These are phyloP conservation scores for mouse (Mus musculus) DNA, from an alignment of 2,113 vertebrate genomes.

Conservation along the genomic window DNA sequence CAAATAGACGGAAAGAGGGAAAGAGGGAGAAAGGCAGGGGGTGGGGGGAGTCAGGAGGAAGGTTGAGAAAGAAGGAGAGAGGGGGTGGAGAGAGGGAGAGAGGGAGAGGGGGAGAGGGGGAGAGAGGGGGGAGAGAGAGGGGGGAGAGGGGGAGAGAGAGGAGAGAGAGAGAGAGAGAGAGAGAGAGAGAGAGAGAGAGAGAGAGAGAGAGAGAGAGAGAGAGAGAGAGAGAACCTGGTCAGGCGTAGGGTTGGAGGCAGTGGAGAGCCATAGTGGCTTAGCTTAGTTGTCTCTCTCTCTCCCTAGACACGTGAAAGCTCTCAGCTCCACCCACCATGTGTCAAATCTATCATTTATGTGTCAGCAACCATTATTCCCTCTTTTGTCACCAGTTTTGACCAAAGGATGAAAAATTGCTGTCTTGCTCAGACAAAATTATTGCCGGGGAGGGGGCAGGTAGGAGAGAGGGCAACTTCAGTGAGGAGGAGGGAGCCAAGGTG, in stretches of 20 bases:
- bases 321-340: constrained; percentile 89
- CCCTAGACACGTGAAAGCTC: constrained; percentile 86
- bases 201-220: too few species aligned
- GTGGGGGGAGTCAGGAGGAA: neutral
- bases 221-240: neutral
- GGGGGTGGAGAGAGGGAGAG: neutral
- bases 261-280: constrained; percentile 86
- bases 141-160: neutral
- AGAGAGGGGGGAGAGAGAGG: too few species aligned
- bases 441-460: constrained; percentile 69
- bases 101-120: accelerated
- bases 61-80: neutral
- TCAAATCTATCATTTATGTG: constrained; percentile 93
- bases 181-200: neutral
- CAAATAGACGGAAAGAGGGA: neutral
- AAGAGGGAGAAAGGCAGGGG: neutral
- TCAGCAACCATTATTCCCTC: constrained; percentile 95
- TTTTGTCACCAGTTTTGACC: constrained; percentile 95
- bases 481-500: constrained; percentile 90
- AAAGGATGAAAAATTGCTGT: constrained; percentile 96
- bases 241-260: constrained; percentile 60
- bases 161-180: too few species aligned
- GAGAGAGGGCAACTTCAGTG: constrained; percentile 82
- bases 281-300: constrained; percentile 93
- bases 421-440: constrained; percentile 93